These are phyloP conservation scores for Agriotes lineatus DNA, from an alignment of 2,888 invertebrate species.

Conservation along the genomic window DNA sequence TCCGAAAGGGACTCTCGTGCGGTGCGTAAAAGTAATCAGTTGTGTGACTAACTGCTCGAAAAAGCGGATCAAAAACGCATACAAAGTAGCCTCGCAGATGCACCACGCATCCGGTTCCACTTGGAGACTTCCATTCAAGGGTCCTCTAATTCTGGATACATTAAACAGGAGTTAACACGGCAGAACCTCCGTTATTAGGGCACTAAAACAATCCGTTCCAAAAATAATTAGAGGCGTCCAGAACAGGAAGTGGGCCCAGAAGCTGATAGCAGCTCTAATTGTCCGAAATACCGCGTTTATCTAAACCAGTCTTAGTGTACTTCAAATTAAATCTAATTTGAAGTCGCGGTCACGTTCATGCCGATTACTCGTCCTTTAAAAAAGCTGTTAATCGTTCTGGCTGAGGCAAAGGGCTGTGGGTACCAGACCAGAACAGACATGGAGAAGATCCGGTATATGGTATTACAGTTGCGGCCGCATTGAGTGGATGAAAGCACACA, in stretches of 20 bases:
- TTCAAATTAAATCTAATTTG: constrained; percentile 12
- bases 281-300: not conserved
- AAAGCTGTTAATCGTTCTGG: constrained; percentile 8
- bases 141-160: constrained; percentile 38
- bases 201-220: constrained; percentile 8
- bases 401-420: constrained; percentile 11
- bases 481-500: not conserved
- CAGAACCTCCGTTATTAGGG: constrained; percentile 21
- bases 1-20: too few species aligned
- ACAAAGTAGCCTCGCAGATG: too few species aligned
- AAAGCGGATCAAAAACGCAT: not conserved
- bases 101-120: constrained; percentile 37
- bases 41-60: not conserved
- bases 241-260: not conserved
- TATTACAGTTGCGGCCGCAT: constrained; percentile 17
- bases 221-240: constrained; percentile 6
- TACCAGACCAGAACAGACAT: constrained; percentile 26
- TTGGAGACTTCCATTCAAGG: constrained; percentile 35
- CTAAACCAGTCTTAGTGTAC: not conserved
- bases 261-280: not conserved
- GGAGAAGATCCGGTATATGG: constrained; percentile 29
- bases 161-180: constrained; percentile 23
- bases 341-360: not conserved
- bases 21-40: too few species aligned
- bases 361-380: not conserved